Percentiles rank a stretch among this genome's conserved stretches.
These are phyloP conservation scores for Salarias fasciatus DNA, from an alignment of 2,797 vertebrate genomes.

Conservation along the genomic window DNA sequence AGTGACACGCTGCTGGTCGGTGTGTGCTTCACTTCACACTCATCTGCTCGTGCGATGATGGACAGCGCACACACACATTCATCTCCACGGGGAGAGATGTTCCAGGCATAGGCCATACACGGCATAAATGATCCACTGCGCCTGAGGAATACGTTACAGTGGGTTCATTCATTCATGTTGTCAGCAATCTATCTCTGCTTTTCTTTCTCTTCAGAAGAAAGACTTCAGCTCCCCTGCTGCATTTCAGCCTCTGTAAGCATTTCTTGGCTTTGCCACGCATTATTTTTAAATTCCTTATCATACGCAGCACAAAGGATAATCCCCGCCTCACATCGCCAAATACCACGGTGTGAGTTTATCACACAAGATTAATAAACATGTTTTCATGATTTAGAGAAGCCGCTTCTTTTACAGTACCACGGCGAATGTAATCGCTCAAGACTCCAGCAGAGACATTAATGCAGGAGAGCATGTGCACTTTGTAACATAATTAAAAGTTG, in stretches of 20 bases:
- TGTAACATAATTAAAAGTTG: conserved; percentile 83
- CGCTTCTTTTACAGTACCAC: conserved; percentile 28
- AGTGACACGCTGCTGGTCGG: conserved; percentile 57
- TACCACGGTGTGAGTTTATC: conserved; percentile 45
- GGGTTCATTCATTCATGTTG: conserved; percentile 56
- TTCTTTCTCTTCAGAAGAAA: conserved; percentile 32
- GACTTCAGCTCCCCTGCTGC: conserved; percentile 35
- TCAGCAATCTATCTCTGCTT: conserved; percentile 42
- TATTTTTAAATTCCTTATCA: conserved; percentile 56
- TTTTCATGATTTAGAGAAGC: conserved; percentile 55
- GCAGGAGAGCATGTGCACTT: conserved; percentile 68
- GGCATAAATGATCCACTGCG: conserved; percentile 62
- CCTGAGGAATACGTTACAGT: conserved; percentile 45
- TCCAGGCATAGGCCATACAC: conserved; percentile 58
- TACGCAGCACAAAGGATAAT: conserved; percentile 46
- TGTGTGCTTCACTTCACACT: conserved; percentile 68
- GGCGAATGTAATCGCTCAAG: conserved; percentile 56
- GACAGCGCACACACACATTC: conserved; percentile 56
- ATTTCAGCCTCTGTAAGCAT: conserved; percentile 37
- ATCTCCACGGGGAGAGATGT: conserved; percentile 61
- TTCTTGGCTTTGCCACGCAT: conserved; percentile 19
- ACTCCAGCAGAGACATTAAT: conserved; percentile 68
- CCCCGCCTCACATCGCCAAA: conserved; percentile 40
- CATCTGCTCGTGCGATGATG: conserved; percentile 63
- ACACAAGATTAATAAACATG: conserved; percentile 51